A percentile compares a stretch with the other conserved stretches of the same genome.
These are phyloP conservation scores for Pseudonaja textilis DNA, from an alignment of 2,113 vertebrate genomes.

Conservation along the genomic window DNA sequence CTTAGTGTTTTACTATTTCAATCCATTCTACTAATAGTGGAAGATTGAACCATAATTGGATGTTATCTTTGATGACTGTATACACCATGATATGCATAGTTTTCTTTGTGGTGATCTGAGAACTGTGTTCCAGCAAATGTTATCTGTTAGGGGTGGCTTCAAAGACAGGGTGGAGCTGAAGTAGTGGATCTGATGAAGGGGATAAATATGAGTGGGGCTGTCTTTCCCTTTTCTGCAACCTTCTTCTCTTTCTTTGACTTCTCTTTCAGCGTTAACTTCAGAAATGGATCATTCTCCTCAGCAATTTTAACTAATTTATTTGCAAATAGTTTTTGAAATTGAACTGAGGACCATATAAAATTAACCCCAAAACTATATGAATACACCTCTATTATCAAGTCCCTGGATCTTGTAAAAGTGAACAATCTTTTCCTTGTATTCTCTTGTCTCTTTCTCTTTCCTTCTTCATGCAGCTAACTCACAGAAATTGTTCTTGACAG, in stretches of 20 bases:
- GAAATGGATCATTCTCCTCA: neutral
- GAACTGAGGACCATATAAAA: neutral
- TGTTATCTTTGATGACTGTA: neutral
- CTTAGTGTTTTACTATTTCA: neutral
- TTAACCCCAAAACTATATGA: neutral
- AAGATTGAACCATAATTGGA: neutral
- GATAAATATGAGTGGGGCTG: neutral
- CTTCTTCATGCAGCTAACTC: neutral
- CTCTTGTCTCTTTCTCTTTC: neutral
- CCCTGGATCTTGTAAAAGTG: neutral
- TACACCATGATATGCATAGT: neutral
- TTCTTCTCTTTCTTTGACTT: neutral
- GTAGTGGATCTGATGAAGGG: neutral
- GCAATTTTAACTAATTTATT: neutral
- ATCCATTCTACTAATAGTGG: neutral
- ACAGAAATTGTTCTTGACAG: neutral
- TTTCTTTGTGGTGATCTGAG: neutral
- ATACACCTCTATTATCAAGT: neutral
- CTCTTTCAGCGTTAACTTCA: neutral
- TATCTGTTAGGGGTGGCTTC: neutral
- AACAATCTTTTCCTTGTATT: neutral
- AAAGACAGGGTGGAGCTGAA: neutral
- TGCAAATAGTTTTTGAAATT: neutral
- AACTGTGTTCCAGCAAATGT: neutral
- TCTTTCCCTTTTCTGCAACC: neutral